phyloP scores from a whole-genome alignment of 1,140 invertebrate genomes.

The Papilio polytes region DNA sequence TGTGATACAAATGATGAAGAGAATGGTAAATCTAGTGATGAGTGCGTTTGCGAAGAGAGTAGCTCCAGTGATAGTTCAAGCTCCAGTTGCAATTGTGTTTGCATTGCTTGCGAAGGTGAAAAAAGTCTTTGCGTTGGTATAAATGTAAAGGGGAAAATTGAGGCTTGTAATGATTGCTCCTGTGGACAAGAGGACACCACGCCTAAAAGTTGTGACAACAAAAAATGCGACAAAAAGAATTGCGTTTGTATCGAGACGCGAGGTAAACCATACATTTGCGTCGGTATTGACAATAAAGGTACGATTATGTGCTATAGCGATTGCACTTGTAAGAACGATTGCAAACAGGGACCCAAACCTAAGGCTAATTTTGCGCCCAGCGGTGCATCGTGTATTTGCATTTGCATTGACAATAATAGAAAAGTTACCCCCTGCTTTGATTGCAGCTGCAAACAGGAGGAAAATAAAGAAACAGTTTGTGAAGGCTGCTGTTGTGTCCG shows the following conservation, averaged over 20 bases:
- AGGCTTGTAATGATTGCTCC: slow-evolving; percentile 47
- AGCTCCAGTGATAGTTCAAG: not conserved
- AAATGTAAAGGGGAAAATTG: slow-evolving; percentile 45
- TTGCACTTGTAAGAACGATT: slow-evolving; percentile 39
- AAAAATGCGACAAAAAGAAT: slow-evolving; percentile 41
- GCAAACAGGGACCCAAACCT: not conserved
- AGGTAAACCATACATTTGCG: slow-evolving; percentile 31
- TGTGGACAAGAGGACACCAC: slow-evolving; percentile 29
- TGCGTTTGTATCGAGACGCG: slow-evolving; percentile 34
- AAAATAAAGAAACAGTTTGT: not conserved
- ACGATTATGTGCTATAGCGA: slow-evolving; percentile 18
- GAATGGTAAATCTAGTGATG: slow-evolving; percentile 35
- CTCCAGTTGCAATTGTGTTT: slow-evolving; percentile 41
- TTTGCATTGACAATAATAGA: slow-evolving; percentile 42
- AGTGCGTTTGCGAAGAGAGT: slow-evolving; percentile 43
- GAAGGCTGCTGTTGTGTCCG: not conserved
- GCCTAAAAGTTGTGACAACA: not conserved
- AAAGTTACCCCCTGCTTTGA: slow-evolving; percentile 36
- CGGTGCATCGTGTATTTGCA: slow-evolving; percentile 42
- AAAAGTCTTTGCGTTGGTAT: slow-evolving; percentile 51
- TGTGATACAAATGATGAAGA: slow-evolving; percentile 43
- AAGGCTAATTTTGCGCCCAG: slow-evolving; percentile 38
- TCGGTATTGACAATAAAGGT: not conserved
- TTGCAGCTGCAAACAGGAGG: slow-evolving; percentile 40
- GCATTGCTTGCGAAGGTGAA: slow-evolving; percentile 47